Percentiles rank a stretch among this genome's conserved stretches.
phyloP scores from a whole-genome alignment of 2,888 invertebrate species.

The Nycteola revayana region DNA sequence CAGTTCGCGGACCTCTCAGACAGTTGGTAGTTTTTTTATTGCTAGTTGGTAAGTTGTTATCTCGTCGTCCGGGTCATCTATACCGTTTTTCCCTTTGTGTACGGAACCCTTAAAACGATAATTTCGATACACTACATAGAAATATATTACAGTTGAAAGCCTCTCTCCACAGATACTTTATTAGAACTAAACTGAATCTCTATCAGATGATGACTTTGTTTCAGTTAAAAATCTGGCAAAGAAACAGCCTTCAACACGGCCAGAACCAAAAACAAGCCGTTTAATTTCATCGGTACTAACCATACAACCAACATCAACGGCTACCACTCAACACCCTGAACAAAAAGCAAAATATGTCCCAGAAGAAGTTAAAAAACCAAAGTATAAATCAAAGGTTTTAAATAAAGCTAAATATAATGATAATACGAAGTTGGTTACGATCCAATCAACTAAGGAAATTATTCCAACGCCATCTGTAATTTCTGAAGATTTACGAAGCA shows the following conservation, averaged over 20 bases:
- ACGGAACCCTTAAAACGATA: no score
- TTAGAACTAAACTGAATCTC: no score
- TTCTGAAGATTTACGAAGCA: conserved; percentile 21
- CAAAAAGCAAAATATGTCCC: conserved; percentile 1
- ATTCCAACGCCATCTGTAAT: conserved; percentile 44
- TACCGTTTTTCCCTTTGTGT: no score
- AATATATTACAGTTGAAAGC: no score
- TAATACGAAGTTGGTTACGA: conserved; percentile 36
- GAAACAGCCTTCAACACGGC: conserved; percentile 15
- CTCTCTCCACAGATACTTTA: no score
- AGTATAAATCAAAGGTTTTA: conserved; percentile 36
- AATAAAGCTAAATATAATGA: conserved; percentile 27
- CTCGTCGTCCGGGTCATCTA: no score
- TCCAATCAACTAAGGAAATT: conserved; percentile 47
- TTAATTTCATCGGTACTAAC: conserved; percentile 49
- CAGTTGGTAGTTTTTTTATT: no score
- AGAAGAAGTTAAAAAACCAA: conserved; percentile 19
- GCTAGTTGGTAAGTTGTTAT: no score
- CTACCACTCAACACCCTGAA: conserved; percentile 50
- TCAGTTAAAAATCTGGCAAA: neutral
- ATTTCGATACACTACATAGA: no score
- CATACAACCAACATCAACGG: conserved; percentile 51
- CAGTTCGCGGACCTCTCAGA: no score
- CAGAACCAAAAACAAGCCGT: conserved; percentile 37
- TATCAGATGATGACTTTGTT: no score